These are phyloP conservation scores for Chinchilla lanigera DNA, from an alignment of 2,113 vertebrate species.

Conservation along the genomic window DNA sequence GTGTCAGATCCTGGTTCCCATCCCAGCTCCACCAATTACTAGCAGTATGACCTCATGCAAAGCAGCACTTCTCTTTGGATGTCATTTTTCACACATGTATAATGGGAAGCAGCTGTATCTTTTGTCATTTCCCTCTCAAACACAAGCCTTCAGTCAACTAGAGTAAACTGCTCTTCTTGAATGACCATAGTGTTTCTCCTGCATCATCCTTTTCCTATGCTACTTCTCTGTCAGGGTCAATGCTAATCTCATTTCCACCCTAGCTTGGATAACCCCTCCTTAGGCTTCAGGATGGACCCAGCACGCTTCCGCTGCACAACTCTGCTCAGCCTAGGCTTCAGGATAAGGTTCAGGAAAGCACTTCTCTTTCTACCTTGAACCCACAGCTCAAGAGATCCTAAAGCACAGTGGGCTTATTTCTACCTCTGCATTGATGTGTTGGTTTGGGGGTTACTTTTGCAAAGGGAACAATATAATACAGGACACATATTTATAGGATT, in stretches of 20 bases:
- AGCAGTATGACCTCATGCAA: neutral
- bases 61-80: neutral
- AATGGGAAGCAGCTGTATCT: neutral
- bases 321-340: too few relatives aligned
- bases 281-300: constrained; percentile 1
- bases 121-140: neutral
- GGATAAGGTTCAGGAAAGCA: neutral
- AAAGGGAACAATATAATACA: too few relatives aligned
- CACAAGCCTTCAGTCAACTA: neutral
- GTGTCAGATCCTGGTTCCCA: neutral
- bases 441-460: too few relatives aligned
- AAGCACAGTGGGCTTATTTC: neutral
- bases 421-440: neutral
- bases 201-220: neutral
- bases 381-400: neutral
- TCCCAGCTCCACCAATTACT: neutral
- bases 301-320: too few relatives aligned
- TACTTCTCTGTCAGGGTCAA: constrained; percentile 1
- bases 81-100: neutral
- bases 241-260: neutral
- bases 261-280: neutral
- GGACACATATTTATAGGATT: too few relatives aligned
- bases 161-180: neutral
- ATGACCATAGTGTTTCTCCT: neutral
- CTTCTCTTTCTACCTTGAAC: neutral